A percentile compares a stretch with the other conserved stretches of the same genome.
Conservation (phyloP, 2,888 invertebrate genomes). For the Odontothrips loti region DNA sequence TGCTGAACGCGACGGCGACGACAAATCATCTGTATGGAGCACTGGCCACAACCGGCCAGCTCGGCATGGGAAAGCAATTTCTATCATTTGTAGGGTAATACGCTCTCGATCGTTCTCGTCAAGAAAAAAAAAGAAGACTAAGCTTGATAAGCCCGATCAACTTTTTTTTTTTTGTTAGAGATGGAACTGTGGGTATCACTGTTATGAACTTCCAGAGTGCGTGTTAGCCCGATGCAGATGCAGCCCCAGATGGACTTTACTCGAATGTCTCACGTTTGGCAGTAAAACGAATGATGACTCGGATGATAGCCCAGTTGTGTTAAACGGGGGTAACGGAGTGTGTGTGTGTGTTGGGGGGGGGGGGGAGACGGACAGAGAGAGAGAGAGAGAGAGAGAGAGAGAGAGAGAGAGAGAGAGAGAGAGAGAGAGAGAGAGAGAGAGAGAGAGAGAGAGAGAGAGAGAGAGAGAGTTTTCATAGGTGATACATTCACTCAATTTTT, state of each 20-base stretch:
- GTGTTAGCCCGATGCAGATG: not conserved
- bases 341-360: not conserved
- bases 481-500: no score
- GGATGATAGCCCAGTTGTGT: slow-evolving; percentile 9
- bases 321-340: not conserved
- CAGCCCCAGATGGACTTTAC: not conserved
- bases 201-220: not conserved
- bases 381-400: not conserved
- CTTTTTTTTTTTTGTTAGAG: no score
- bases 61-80: not conserved
- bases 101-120: no score
- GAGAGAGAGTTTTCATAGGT: no score
- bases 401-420: no score
- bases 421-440: no score
- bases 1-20: no score
- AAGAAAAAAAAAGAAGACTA: not conserved
- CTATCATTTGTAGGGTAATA: no score
- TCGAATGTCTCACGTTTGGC: not conserved
- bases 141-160: not conserved
- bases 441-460: no score
- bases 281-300: slow-evolving; percentile 21
- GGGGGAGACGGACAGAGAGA: no score
- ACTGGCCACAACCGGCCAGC: not conserved
- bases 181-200: no score
- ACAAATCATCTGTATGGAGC: no score